Evolutionary conservation across 2,888 invertebrate genomes (phyloP), one percentile per base, ranked within the genome.

Genomic region (Philopedon plagiatum): DNA sequence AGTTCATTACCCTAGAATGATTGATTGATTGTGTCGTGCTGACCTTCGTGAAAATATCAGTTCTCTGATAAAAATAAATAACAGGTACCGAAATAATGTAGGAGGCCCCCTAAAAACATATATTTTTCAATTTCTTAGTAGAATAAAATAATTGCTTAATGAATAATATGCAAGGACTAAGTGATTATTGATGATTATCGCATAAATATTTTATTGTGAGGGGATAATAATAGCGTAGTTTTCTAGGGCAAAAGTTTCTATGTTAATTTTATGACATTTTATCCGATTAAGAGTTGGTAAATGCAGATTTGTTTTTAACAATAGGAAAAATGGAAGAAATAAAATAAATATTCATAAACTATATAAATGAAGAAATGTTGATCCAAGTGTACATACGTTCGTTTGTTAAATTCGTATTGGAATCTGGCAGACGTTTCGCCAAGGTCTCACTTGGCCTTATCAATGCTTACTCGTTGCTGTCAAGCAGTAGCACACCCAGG

Each of bases 1-100:
- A 44, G 64, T 64, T 64, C 64, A 41, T 64, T 64, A 64, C 26
- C 8, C 64, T 4, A 54, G 41, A 41, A 64, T 64, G 64, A 64
- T 64, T 56, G 64, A 64, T 64, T 64, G 29, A 13, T 21, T 61
- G 26, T 63, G 37, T 64, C 54, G 41, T 56, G 56, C 26, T 64
- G 64, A 64, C 64, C 64, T 26, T 39, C 23, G 51, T 29, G 39
- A 54, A 64, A 64, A 64, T 64, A 64, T 15, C 54, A 23, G 7
- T 37, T 37, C 23, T 18, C 8, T 23, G 26, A 39, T 64, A 56
- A 64, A 64, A 56, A 64, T 56, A 56, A 64, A 56, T 54, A 56
- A 51, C 39, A 58, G 58, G 13, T 39, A 58, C 37, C 15, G 39
- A 39, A 23, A 39, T 39, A 39, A 37, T 19, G n/a, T 37, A 34